Conservation (phyloP, 2,797 vertebrate genomes). For the Falco naumanni region DNA sequence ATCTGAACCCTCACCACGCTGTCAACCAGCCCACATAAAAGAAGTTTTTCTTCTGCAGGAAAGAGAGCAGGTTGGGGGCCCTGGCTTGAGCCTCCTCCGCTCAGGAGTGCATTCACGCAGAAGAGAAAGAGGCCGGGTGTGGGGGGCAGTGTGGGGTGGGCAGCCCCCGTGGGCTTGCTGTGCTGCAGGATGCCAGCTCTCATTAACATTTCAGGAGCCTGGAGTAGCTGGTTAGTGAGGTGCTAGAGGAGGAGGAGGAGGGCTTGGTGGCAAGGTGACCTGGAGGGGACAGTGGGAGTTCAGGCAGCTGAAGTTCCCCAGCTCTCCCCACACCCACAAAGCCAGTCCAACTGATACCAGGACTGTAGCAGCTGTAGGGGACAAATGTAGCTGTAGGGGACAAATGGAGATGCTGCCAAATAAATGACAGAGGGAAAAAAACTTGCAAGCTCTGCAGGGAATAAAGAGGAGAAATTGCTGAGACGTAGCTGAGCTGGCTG, state of each 20-base stretch:
- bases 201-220: background rate
- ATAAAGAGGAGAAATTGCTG: constrained; percentile 14
- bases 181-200: background rate
- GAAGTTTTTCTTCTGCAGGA: background rate
- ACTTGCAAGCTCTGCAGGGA: background rate
- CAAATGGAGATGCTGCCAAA: background rate
- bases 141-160: background rate
- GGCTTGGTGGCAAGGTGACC: background rate
- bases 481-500: background rate
- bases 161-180: background rate
- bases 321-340: background rate
- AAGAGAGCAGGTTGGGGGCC: background rate
- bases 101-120: constrained; percentile 1
- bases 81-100: background rate
- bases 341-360: background rate
- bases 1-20: background rate
- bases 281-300: background rate
- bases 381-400: background rate
- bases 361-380: background rate
- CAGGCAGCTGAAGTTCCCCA: background rate
- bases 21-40: background rate
- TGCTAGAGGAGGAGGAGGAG: background rate
- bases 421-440: background rate
- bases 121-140: background rate
- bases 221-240: background rate